Conservation (phyloP, 2,113 vertebrate species). For the Oxyura jamaicensis region DNA sequence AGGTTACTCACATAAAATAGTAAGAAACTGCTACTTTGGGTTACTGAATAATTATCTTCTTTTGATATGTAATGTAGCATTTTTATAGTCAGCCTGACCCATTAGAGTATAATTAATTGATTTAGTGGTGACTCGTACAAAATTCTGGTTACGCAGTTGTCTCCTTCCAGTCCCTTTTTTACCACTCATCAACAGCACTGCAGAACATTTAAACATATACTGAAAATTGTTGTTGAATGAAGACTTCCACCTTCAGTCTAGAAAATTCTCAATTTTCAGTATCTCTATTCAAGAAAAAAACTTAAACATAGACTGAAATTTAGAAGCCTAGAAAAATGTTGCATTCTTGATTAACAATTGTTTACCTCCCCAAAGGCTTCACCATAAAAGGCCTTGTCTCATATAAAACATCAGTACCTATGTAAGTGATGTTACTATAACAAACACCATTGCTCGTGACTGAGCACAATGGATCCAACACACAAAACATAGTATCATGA, state of each 20-base stretch:
- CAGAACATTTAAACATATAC: neutral
- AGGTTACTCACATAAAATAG: neutral
- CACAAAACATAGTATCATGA: neutral
- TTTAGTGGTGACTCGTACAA: neutral
- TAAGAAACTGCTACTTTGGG: neutral
- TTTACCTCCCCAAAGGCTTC: neutral
- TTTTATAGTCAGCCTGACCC: neutral
- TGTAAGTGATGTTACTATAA: neutral
- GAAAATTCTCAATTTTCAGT: neutral
- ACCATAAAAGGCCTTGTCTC: neutral
- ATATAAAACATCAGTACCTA: neutral
- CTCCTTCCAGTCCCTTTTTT: neutral
- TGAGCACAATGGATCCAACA: neutral
- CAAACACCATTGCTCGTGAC: neutral
- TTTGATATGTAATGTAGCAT: neutral
- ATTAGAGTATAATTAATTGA: neutral
- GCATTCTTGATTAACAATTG: neutral
- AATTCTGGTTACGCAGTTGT: neutral
- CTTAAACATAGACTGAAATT: neutral
- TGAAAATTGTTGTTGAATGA: neutral
- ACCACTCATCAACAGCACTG: neutral
- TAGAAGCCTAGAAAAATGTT: neutral
- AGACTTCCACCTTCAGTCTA: neutral
- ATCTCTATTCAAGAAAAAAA: neutral
- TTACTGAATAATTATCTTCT: neutral